A percentile compares a stretch with the other conserved stretches of the same genome.
phyloP scores from a whole-genome alignment of 53 echinoderm and acorn worm genomes.

The Actinopyga echinites region DNA sequence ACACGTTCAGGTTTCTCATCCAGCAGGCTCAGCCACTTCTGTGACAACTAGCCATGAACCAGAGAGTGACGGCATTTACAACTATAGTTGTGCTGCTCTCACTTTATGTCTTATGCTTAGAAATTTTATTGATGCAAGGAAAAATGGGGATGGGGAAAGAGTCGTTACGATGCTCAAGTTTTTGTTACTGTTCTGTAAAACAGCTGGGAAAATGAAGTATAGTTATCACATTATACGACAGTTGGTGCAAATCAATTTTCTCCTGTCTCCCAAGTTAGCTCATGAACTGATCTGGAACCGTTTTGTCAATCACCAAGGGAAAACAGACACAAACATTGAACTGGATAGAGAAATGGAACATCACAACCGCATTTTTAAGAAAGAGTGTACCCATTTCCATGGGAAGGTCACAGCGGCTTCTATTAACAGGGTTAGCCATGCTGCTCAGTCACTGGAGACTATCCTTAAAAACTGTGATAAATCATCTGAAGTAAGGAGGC shows the following conservation, averaged over 20 bases:
- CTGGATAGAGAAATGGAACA: constrained; percentile 58
- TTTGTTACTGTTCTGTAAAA: constrained; percentile 41
- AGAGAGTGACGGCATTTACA: constrained; percentile 42
- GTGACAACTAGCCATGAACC: too few relatives aligned
- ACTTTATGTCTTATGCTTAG: constrained; percentile 46
- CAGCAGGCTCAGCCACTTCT: too few relatives aligned
- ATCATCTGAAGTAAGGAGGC: background rate
- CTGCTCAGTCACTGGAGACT: constrained; percentile 15
- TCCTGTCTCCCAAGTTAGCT: constrained; percentile 61
- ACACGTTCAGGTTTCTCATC: background rate
- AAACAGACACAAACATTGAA: constrained; percentile 51
- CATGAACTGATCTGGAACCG: constrained; percentile 66
- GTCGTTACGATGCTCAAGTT: constrained; percentile 47
- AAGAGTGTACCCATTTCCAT: constrained; percentile 41
- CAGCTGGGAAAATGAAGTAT: constrained; percentile 54
- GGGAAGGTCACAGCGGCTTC: constrained; percentile 47
- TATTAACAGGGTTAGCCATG: constrained; percentile 46
- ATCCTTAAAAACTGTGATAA: constrained; percentile 33
- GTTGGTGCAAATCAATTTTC: constrained; percentile 54
- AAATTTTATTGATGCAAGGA: constrained; percentile 54
- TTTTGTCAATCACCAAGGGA: constrained; percentile 50
- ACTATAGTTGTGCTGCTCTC: constrained; percentile 58
- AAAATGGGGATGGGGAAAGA: constrained; percentile 52
- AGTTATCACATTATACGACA: constrained; percentile 39
- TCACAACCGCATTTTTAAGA: constrained; percentile 59